phyloP scores from a whole-genome alignment of 2,113 vertebrate genomes.

The Salvator merianae region DNA sequence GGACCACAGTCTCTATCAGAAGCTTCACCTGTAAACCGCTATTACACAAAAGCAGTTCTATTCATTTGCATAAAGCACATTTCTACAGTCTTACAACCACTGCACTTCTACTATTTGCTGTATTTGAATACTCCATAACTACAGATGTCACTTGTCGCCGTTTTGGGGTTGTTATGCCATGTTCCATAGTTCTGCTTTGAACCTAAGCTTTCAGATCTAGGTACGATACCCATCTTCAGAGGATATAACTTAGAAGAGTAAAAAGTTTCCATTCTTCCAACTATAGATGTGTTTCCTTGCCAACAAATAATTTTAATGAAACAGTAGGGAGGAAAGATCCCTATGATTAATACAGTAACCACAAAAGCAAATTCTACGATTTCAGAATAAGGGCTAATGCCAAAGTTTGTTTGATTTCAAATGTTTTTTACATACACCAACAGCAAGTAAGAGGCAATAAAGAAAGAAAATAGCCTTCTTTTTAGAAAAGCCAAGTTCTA shows the following conservation, averaged over 20 bases:
- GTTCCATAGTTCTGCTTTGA: too few species aligned
- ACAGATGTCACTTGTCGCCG: too few species aligned
- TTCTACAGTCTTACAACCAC: constrained; percentile 56
- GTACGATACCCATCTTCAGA: too few species aligned
- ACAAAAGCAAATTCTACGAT: constrained; percentile 17
- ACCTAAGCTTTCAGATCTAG: too few species aligned
- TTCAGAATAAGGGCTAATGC: constrained; percentile 22
- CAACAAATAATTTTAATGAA: constrained; percentile 56
- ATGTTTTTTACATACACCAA: not conserved
- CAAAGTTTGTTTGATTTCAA: constrained; percentile 12
- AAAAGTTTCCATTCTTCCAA: not conserved
- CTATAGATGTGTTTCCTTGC: constrained; percentile 68
- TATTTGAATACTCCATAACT: constrained; percentile 62
- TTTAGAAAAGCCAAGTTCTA: constrained; percentile 11
- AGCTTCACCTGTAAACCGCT: too few species aligned
- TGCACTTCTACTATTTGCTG: constrained; percentile 28
- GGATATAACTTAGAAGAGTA: too few species aligned
- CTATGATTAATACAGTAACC: constrained; percentile 38
- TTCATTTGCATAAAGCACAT: constrained; percentile 41
- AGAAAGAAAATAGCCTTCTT: not conserved
- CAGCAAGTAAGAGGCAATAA: constrained; percentile 1
- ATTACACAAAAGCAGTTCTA: constrained; percentile 20
- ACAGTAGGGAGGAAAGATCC: constrained; percentile 40
- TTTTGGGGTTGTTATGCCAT: too few species aligned
- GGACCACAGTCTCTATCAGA: too few species aligned